phyloP scores from a whole-genome alignment of 2,888 invertebrate species.

The Spicauda simplicius region DNA sequence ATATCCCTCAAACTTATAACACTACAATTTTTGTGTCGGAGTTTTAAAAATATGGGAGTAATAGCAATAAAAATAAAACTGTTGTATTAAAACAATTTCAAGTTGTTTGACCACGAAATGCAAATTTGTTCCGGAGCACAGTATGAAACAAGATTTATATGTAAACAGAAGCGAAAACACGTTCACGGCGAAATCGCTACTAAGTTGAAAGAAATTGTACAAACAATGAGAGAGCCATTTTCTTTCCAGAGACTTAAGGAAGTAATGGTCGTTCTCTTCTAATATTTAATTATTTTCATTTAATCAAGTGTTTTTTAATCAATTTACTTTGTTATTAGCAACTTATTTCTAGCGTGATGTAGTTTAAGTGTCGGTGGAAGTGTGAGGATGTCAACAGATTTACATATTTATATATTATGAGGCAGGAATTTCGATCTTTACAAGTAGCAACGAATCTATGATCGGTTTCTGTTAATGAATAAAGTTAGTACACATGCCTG shows the following conservation, averaged over 20 bases:
- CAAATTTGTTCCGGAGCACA: conserved; percentile 1
- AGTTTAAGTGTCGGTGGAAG: too few species aligned
- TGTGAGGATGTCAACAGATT: too few species aligned
- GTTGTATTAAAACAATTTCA: not conserved
- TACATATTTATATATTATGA: too few species aligned
- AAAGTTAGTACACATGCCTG: too few species aligned
- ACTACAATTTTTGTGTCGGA: too few species aligned
- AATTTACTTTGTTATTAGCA: too few species aligned
- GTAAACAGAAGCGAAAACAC: conserved; percentile 28
- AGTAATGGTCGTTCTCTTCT: conserved; percentile 31
- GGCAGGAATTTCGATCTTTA: too few species aligned
- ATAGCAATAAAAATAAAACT: not conserved
- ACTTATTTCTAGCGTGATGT: too few species aligned
- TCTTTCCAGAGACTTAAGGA: conserved; percentile 39
- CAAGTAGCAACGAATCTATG: too few species aligned
- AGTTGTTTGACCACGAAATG: conserved; percentile 7
- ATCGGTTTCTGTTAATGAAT: too few species aligned
- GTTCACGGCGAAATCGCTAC: conserved; percentile 36
- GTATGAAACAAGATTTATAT: conserved; percentile 25
- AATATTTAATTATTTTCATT: not conserved
- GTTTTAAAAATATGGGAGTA: too few species aligned
- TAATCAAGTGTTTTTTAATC: not conserved
- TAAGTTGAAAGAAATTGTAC: conserved; percentile 45
- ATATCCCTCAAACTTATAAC: too few species aligned
- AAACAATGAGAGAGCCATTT: conserved; percentile 47